phyloP scores from a whole-genome alignment of 2,888 invertebrate genomes.

The Pollenia amentaria region DNA sequence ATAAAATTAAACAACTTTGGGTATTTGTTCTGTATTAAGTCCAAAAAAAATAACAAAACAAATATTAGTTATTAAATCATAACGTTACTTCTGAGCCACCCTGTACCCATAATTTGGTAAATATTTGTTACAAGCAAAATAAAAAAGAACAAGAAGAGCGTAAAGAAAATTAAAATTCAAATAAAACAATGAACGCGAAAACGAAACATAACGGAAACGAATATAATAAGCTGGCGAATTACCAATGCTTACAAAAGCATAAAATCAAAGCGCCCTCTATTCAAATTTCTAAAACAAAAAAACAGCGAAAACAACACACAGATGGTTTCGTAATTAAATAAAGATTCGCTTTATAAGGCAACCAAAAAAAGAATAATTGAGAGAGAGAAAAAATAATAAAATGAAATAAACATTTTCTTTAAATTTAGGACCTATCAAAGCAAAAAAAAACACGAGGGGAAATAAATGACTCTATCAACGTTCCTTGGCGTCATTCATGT shows the following conservation, averaged over 20 bases:
- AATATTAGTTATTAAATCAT: too few relatives aligned
- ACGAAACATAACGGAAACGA: conserved; percentile 41
- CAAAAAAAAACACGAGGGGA: conserved; percentile 2
- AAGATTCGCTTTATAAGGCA: conserved; percentile 39
- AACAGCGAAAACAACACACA: conserved; percentile 29
- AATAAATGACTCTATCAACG: conserved; percentile 41
- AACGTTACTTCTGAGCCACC: too few relatives aligned
- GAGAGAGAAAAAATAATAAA: conserved; percentile 16
- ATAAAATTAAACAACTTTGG: too few relatives aligned
- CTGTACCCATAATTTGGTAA: conserved; percentile 49
- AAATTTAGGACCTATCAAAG: conserved; percentile 6
- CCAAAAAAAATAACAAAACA: too few relatives aligned
- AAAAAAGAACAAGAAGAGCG: conserved; percentile 16
- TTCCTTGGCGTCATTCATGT: conserved; percentile 12
- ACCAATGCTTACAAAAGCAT: conserved; percentile 76
- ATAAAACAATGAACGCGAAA: conserved; percentile 47
- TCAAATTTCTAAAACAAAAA: conserved; percentile 65
- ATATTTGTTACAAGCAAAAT: conserved; percentile 32
- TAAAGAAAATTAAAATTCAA: conserved; percentile 70
- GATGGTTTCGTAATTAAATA: conserved; percentile 60
- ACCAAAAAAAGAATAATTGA: conserved; percentile 37
- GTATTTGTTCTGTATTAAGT: too few relatives aligned
- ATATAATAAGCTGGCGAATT: conserved; percentile 43
- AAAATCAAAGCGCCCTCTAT: conserved; percentile 81
- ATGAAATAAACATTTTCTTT: conserved; percentile 12